These are phyloP conservation scores for Acromyrmex heyeri DNA, from an alignment of 1,140 invertebrate species.

Conservation along the genomic window DNA sequence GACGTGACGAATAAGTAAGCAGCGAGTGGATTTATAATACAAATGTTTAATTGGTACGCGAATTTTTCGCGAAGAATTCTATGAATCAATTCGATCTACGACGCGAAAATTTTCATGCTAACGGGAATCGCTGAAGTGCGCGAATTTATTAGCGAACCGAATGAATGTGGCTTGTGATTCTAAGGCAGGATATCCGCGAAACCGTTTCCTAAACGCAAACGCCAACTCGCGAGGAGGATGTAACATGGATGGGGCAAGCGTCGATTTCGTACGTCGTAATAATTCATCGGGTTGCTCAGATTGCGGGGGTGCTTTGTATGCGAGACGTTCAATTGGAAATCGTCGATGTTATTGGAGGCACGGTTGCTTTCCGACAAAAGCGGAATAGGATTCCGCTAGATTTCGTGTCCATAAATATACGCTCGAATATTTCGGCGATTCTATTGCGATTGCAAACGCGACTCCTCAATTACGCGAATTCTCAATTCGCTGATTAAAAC, in stretches of 20 bases:
- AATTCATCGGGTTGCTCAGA: constrained; percentile 58
- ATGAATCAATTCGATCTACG: background rate
- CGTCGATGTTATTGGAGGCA: constrained; percentile 48
- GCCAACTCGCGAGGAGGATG: background rate
- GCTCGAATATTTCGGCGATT: constrained; percentile 15
- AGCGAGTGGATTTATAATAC: background rate
- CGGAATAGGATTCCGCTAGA: background rate
- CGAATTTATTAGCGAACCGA: constrained; percentile 32
- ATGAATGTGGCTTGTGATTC: background rate
- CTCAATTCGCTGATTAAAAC: background rate
- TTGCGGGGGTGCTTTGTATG: constrained; percentile 49
- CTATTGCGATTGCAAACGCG: background rate
- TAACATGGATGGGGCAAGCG: constrained; percentile 23
- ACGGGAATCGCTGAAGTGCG: background rate
- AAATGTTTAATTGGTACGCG: background rate
- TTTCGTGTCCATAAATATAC: constrained; percentile 25
- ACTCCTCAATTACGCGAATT: background rate
- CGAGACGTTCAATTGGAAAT: constrained; percentile 57
- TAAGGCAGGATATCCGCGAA: constrained; percentile 12
- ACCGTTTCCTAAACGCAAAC: background rate
- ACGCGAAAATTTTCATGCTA: background rate
- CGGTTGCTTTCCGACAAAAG: constrained; percentile 47
- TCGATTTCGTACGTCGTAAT: constrained; percentile 53
- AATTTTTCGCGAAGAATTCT: background rate
- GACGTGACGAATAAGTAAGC: background rate